phyloP scores from a whole-genome alignment of 2,888 invertebrate genomes.

The Mellilla xanthometata region DNA sequence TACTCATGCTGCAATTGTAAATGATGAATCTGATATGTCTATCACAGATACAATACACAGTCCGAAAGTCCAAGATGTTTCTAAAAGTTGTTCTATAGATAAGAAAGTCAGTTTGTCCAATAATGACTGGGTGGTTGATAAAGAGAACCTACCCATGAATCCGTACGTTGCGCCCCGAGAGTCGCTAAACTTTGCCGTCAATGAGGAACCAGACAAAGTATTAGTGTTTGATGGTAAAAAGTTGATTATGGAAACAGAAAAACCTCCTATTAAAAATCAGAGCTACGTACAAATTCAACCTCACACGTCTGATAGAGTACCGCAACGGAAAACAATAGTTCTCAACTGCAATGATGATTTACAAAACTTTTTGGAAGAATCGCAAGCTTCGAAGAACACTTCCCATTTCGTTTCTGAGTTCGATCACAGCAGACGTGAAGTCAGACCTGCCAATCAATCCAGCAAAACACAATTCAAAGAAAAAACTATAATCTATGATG shows the following conservation, averaged over 20 bases:
- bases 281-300: slow-evolving; percentile 31
- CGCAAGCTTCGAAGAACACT: slow-evolving; percentile 23
- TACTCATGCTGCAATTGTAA: slow-evolving; percentile 45
- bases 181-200: slow-evolving; percentile 54
- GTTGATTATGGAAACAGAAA: slow-evolving; percentile 52
- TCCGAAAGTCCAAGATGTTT: slow-evolving; percentile 56
- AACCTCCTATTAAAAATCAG: slow-evolving; percentile 23
- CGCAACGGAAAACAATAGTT: slow-evolving; percentile 56
- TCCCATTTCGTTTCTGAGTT: slow-evolving; percentile 13
- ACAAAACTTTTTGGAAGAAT: slow-evolving; percentile 52
- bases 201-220: slow-evolving; percentile 55
- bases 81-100: slow-evolving; percentile 39
- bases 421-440: slow-evolving; percentile 7
- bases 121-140: slow-evolving; percentile 58
- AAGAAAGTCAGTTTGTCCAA: slow-evolving; percentile 31
- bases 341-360: slow-evolving; percentile 60
- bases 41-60: slow-evolving; percentile 63
- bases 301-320: slow-evolving; percentile 31
- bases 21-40: slow-evolving; percentile 65
- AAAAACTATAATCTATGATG: slow-evolving; percentile 36
- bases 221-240: slow-evolving; percentile 69
- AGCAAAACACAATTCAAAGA: slow-evolving; percentile 16
- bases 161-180: slow-evolving; percentile 57
- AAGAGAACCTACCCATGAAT: slow-evolving; percentile 67
- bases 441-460: slow-evolving; percentile 7